These are phyloP conservation scores for Malurus alboscapulatus DNA, from an alignment of 2,113 vertebrate genomes.

Conservation along the genomic window DNA sequence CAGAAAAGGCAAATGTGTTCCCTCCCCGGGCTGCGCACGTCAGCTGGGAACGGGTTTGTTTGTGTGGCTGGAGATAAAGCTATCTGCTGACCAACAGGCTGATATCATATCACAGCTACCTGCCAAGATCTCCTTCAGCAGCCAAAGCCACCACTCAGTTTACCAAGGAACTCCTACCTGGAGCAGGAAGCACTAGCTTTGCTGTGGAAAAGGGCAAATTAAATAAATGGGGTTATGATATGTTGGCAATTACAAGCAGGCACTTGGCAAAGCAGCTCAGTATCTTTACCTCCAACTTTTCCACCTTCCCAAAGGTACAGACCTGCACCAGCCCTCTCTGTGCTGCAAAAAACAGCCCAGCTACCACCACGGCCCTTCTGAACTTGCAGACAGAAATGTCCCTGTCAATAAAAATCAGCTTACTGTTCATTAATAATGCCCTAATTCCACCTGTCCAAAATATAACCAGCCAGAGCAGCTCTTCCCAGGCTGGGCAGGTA, in stretches of 20 bases:
- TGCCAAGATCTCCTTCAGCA: neutral
- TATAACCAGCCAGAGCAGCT: neutral
- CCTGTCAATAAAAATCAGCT: neutral
- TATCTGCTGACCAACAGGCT: neutral
- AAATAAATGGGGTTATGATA: neutral
- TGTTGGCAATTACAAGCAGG: neutral
- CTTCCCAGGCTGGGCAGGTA: neutral
- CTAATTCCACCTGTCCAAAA: neutral
- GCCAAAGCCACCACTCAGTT: neutral
- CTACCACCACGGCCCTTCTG: neutral
- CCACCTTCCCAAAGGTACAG: neutral
- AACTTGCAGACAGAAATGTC: neutral
- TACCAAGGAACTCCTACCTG: neutral
- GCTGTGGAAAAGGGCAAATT: neutral
- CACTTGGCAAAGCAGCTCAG: neutral
- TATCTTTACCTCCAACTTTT: neutral
- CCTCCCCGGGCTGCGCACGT: neutral
- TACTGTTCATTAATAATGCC: neutral
- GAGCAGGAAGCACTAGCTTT: neutral
- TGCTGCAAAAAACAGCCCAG: neutral
- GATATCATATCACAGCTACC: rapidly evolving
- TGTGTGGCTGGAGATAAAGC: neutral
- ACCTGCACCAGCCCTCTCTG: neutral
- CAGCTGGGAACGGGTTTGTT: neutral
- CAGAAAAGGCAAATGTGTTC: neutral